phyloP scores from a whole-genome alignment of 2,113 vertebrate species.

The Gadus macrocephalus region DNA sequence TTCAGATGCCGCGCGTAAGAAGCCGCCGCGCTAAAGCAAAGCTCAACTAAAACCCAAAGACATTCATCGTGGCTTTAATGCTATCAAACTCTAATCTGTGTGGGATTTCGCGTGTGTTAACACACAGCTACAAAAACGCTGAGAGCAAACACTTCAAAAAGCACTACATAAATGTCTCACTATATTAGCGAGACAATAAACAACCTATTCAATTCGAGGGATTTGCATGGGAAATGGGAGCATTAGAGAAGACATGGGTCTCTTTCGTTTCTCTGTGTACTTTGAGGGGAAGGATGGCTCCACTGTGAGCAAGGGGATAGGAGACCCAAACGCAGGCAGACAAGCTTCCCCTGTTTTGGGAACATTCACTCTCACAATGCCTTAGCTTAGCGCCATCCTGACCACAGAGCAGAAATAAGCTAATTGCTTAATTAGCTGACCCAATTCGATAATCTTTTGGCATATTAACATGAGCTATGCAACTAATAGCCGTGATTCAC shows the following conservation, averaged over 20 bases:
- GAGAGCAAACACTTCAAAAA: constrained; percentile 67
- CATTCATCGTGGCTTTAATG: constrained; percentile 58
- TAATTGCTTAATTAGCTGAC: constrained; percentile 82
- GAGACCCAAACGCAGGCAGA: constrained; percentile 32
- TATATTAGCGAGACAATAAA: constrained; percentile 71
- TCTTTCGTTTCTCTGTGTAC: constrained; percentile 41
- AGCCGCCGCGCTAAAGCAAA: constrained; percentile 12
- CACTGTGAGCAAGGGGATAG: constrained; percentile 47
- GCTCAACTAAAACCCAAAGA: constrained; percentile 54
- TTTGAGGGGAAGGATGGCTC: constrained; percentile 52
- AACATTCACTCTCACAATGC: constrained; percentile 35
- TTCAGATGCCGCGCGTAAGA: constrained; percentile 26
- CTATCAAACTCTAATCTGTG: constrained; percentile 71
- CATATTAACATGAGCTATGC: constrained; percentile 71
- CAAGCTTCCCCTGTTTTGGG: constrained; percentile 53
- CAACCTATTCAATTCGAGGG: constrained; percentile 69
- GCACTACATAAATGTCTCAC: constrained; percentile 69
- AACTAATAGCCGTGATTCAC: constrained; percentile 67
- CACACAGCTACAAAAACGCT: constrained; percentile 65
- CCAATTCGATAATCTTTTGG: constrained; percentile 77
- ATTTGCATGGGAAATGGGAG: constrained; percentile 74
- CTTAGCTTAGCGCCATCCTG: constrained; percentile 64
- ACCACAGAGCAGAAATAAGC: constrained; percentile 73
- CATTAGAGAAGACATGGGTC: constrained; percentile 64
- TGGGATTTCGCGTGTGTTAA: constrained; percentile 72